Evolutionary conservation across 2,113 vertebrate genomes (phyloP), one percentile per base, ranked within the genome.

Genomic region (Tychaedon coryphoeus): DNA sequence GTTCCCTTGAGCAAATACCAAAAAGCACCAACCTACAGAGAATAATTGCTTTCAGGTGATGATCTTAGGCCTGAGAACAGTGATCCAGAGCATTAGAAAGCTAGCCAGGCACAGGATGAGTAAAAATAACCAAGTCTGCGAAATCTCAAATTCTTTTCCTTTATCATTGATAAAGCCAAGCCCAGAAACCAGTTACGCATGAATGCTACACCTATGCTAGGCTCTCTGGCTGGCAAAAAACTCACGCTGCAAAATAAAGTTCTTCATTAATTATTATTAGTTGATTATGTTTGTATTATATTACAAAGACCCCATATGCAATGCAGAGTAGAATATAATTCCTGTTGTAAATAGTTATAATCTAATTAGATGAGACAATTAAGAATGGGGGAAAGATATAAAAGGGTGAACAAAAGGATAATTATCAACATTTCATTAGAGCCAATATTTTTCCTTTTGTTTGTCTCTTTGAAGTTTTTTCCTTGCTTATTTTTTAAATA

Each of bases 301-400:
- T 90, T 77, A 90, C 51, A 66, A 92, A 69, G 56, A 75, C 10
- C 19, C 48, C 28, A 48, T 83, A 77, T 31, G 31, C 34, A 80
- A 70, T 45, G 48, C 33, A 64, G 47, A 86, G 15, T 76, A 73
- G 43, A 93, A 94, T 85, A 36, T 45, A 48, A 66, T 73, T 94
- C 28, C 28, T 89, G 22, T 76, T 71, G 76, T 74, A 87, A 88
- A 75, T 62, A 85, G 66, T 77, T 83, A 56, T 85, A 90, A 95
- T 94, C 77, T 92, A 88, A 95, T 93, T 85, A 95, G 51, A 69
- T 47, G 43, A 88, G 80, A 94, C 72, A 83, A 84, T 67, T 93
- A 67, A 71, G 71, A 95, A 92, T 17, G 25, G 20, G 5, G 38
- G 15, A 90, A 85, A 79, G 25, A 76, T 77, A 80, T 61, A 78